Conservation (phyloP, 2,797 vertebrate species). For the Neomorphus geoffroyi region DNA sequence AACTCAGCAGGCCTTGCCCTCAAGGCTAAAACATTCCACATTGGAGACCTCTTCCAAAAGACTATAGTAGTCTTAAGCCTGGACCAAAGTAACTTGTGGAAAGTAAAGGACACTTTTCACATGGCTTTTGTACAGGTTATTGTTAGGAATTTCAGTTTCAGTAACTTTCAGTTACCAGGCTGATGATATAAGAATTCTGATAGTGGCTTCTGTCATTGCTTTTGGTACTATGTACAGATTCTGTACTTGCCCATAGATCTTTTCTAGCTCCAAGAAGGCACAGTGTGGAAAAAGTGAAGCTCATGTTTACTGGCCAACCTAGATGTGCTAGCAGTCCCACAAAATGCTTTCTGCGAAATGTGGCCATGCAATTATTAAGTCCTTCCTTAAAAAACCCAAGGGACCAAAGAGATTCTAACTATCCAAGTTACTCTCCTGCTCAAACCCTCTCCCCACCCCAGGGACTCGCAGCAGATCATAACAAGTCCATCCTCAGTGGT, state of each 20-base stretch:
- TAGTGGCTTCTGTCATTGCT: not conserved
- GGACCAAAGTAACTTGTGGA: not conserved
- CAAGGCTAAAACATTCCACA: not conserved
- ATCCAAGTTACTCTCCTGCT: not conserved
- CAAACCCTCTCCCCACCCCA: not conserved
- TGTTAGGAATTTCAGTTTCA: not conserved
- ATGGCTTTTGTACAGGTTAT: not conserved
- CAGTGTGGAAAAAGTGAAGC: not conserved
- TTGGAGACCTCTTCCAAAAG: not conserved
- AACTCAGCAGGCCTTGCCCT: not conserved
- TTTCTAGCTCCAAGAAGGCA: not conserved
- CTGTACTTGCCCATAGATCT: not conserved
- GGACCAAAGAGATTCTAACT: not conserved
- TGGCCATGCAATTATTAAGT: not conserved
- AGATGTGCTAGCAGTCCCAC: not conserved
- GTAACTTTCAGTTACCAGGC: not conserved
- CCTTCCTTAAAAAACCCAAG: not conserved
- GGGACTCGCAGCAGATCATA: not conserved
- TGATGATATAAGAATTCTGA: not conserved
- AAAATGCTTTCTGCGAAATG: not conserved
- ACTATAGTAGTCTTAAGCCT: rapidly evolving
- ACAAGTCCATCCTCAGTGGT: not conserved
- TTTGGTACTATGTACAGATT: rapidly evolving
- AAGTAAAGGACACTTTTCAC: not conserved
- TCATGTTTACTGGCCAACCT: not conserved